Evolutionary conservation across 2,888 invertebrate species (phyloP).

Genomic region (Limenitis camilla): DNA sequence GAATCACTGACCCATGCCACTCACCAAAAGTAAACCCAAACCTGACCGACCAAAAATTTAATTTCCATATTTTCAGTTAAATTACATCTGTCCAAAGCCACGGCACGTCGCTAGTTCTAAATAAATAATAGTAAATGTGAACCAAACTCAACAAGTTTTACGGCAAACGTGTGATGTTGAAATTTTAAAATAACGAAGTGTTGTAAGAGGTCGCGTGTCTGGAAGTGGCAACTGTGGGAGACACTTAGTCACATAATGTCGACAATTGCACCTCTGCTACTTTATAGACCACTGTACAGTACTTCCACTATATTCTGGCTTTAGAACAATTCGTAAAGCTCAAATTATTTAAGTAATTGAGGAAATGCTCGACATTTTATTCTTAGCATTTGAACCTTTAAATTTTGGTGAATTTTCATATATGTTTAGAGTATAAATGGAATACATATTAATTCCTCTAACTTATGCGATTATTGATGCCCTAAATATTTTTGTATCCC

Average conservation of each 20-base stretch:
- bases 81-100: too few relatives aligned
- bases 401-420: too few relatives aligned
- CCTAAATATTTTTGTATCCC: too few relatives aligned
- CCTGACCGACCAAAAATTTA: too few relatives aligned
- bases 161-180: constrained; percentile 2
- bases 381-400: too few relatives aligned
- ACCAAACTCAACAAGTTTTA: not conserved
- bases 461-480: too few relatives aligned
- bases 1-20: too few relatives aligned
- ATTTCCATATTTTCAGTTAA: too few relatives aligned
- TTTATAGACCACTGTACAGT: not conserved
- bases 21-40: too few relatives aligned
- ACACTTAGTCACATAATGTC: constrained; percentile 15
- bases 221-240: constrained; percentile 6
- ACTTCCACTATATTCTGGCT: not conserved
- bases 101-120: not conserved
- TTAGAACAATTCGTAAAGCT: not conserved
- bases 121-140: not conserved
- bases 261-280: constrained; percentile 5
- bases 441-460: too few relatives aligned
- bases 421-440: too few relatives aligned
- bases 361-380: too few relatives aligned
- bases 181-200: constrained; percentile 13
- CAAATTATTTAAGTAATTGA: not conserved
- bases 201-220: constrained; percentile 4